Evolutionary conservation across 2,888 invertebrate species (phyloP).

Genomic region (Gari tellinella): DNA sequence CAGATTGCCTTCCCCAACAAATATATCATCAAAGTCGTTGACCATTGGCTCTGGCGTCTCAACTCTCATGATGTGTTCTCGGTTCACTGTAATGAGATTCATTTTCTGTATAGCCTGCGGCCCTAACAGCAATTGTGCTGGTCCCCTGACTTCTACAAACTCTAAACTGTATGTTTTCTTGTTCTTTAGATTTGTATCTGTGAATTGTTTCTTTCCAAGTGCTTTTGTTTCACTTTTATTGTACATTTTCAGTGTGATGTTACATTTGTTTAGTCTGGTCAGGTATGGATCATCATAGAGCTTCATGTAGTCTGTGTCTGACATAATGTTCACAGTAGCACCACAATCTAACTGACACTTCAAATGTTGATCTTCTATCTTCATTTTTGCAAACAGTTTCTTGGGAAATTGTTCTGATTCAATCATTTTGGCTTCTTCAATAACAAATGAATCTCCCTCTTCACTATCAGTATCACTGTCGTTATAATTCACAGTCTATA

Average conservation of each 20-base stretch:
- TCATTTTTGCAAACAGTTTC: slow-evolving; percentile 24
- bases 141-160: slow-evolving; percentile 22
- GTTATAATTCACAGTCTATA: neutral
- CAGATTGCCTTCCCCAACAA: slow-evolving; percentile 33
- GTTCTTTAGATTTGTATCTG: slow-evolving; percentile 29
- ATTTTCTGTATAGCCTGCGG: slow-evolving; percentile 25
- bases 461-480: neutral
- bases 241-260: slow-evolving; percentile 32
- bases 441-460: neutral
- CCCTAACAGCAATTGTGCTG: slow-evolving; percentile 23
- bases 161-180: slow-evolving; percentile 33
- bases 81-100: slow-evolving; percentile 36
- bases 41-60: neutral
- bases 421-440: neutral
- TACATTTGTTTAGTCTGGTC: slow-evolving; percentile 6
- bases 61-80: slow-evolving; percentile 13
- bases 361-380: slow-evolving; percentile 6
- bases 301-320: slow-evolving; percentile 21
- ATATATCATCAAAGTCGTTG: slow-evolving; percentile 18
- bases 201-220: slow-evolving; percentile 19
- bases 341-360: slow-evolving; percentile 37
- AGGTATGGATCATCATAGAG: slow-evolving; percentile 18
- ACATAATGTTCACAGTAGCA: slow-evolving; percentile 35
- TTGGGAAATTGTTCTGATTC: slow-evolving; percentile 10
- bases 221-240: slow-evolving; percentile 37